Base-by-base conservation (phyloP, 2,113 vertebrate species). In the Lipophrys pholis region DNA sequence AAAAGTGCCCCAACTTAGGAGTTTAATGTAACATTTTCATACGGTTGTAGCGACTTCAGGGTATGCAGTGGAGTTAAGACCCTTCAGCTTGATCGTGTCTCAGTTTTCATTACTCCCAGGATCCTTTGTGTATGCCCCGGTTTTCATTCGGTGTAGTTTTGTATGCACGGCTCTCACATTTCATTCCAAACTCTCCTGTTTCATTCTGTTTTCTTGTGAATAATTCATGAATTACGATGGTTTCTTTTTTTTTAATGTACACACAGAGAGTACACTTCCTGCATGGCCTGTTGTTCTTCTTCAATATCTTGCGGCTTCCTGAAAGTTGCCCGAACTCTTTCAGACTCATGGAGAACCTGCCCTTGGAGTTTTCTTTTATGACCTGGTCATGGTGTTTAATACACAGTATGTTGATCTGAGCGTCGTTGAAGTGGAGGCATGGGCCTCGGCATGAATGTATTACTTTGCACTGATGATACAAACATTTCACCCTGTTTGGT, bases 151-250 rank as follows among this genome's bases (percentile, higher is more conserved):
- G 1, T 53, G 15, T 39, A 50, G 49, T 9, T 50, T 51, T 75
- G 36, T 12, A 14, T 35, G 11, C 3, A 7, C n/a, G 14, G 7
- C 48, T 57, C 41, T 74, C 49, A 60, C 56, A 39, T 79, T 69
- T 57, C 68, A 69, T 52, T 65, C 15, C 15, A 66, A 58, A 54
- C 15, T 40, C 51, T 59, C 30, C 8, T 5, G 14, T 74, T 78
- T 81, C 62, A 40, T 48, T 67, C n/a, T 30, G 16, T 60, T 57
- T 55, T n/a, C 10, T 78, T 6, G 9, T 76, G 3, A 56, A 69
- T 75, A 53, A 83, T 71, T 67, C 41, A 86, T 74, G 38, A 43
- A 16, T 40, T 70, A 57, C 17, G 14, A 36, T 45, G 16, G 39
- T 6, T 50, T 61, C n/a, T 61, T 42, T 30, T 30, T 30, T 30